Evolutionary conservation across 1,140 invertebrate species (phyloP).

Genomic region (Araneus ventricosus): DNA sequence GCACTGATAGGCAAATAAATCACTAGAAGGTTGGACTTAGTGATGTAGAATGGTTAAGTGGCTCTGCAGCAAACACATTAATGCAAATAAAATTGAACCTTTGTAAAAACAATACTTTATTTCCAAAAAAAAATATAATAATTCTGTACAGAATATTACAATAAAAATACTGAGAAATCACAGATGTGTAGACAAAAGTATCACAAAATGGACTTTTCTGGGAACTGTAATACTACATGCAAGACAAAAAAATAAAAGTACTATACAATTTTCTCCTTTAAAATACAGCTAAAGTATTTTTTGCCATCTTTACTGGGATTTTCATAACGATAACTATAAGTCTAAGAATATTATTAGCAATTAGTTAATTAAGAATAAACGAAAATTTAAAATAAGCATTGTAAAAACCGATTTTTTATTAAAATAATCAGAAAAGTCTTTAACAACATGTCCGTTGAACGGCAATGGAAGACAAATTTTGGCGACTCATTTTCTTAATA

Average conservation of each 20-base stretch:
- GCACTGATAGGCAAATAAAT: too few relatives aligned
- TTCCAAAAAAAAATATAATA: constrained; percentile 5
- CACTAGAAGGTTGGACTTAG: too few relatives aligned
- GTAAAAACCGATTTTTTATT: neutral
- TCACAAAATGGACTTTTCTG: constrained; percentile 35
- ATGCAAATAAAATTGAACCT: neutral
- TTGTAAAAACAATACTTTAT: constrained; percentile 7
- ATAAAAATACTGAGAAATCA: constrained; percentile 46
- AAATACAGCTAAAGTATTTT: neutral
- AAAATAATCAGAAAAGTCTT: neutral
- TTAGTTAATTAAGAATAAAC: too few relatives aligned
- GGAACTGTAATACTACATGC: neutral
- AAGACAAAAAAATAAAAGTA: neutral
- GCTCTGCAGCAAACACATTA: too few relatives aligned
- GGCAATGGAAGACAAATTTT: too few relatives aligned
- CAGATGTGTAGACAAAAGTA: constrained; percentile 33
- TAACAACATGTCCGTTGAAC: too few relatives aligned
- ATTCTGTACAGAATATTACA: constrained; percentile 28
- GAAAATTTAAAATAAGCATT: too few relatives aligned
- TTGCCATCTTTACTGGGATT: too few relatives aligned
- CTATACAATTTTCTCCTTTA: neutral
- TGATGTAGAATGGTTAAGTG: too few relatives aligned
- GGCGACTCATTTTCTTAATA: neutral
- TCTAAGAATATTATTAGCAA: too few relatives aligned
- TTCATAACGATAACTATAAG: too few relatives aligned